Conservation (phyloP, 2,888 invertebrate genomes). For the Zaprionus obscuricornis region DNA sequence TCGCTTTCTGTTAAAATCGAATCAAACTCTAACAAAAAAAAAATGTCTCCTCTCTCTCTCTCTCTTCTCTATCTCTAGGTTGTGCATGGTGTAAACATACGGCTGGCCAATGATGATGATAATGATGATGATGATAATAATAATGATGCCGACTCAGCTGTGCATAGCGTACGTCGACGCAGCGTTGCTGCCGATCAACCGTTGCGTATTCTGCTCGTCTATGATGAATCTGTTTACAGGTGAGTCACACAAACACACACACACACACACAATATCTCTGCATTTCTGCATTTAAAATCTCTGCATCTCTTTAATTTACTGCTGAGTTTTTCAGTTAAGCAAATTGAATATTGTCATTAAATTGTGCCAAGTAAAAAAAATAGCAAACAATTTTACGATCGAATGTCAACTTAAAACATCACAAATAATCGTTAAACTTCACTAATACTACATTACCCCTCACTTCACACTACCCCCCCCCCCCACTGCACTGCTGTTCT, state of each 20-base stretch:
- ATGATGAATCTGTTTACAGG: constrained; percentile 95
- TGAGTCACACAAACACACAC: constrained; percentile 83
- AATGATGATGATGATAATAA: constrained; percentile 86
- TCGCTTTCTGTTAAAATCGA: constrained; percentile 59
- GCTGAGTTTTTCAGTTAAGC: no score
- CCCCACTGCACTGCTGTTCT: constrained; percentile 39
- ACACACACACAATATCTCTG: no score
- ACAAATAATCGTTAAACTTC: constrained; percentile 48
- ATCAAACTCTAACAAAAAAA: constrained; percentile 5
- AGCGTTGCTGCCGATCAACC: constrained; percentile 89
- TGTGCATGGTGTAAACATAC: constrained; percentile 91
- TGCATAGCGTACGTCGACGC: constrained; percentile 86
- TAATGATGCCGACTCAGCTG: constrained; percentile 85
- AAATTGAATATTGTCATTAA: no score
- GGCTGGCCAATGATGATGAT: constrained; percentile 87
- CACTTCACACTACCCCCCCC: no score
- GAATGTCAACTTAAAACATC: constrained; percentile 69
- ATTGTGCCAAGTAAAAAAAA: no score
- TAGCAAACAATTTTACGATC: constrained; percentile 44
- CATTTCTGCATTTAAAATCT: no score
- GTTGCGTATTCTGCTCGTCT: constrained; percentile 91
- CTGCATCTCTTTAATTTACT: no score
- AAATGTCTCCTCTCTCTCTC: constrained; percentile 9
- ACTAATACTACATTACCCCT: constrained; percentile 30
- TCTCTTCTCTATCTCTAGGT: constrained; percentile 85